Evolutionary conservation across 2,113 vertebrate genomes (phyloP).

Genomic region (Oplegnathus fasciatus): DNA sequence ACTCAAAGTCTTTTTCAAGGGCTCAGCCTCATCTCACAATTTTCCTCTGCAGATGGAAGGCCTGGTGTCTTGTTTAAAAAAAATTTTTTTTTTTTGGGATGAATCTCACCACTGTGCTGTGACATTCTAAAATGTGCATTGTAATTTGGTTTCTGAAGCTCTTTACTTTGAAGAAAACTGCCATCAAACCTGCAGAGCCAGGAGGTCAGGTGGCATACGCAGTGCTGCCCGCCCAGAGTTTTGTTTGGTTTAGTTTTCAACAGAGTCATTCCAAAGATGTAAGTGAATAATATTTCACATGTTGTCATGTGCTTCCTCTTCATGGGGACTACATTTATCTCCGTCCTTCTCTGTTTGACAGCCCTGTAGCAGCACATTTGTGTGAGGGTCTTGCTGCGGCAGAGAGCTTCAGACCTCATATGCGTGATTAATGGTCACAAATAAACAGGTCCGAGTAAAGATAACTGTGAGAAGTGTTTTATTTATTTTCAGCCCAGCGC

Average conservation of each 20-base stretch:
- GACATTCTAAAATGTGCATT: neutral
- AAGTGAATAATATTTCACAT: slow-evolving; percentile 64
- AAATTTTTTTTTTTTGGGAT: neutral
- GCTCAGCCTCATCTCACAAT: neutral
- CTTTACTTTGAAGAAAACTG: neutral
- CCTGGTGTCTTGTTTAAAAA: neutral
- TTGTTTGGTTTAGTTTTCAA: slow-evolving; percentile 55
- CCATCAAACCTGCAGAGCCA: neutral
- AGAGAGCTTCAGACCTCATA: neutral
- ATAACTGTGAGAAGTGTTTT: slow-evolving; percentile 67
- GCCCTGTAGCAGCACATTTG: neutral
- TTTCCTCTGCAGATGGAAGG: neutral
- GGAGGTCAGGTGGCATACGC: slow-evolving; percentile 30
- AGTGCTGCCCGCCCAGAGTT: neutral
- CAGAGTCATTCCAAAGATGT: slow-evolving; percentile 58
- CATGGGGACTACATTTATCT: slow-evolving; percentile 64
- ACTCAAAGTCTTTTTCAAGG: neutral
- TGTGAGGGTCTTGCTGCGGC: neutral
- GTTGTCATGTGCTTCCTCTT: slow-evolving; percentile 66
- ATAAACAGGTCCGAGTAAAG: slow-evolving; percentile 64
- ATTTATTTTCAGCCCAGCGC: slow-evolving; percentile 62
- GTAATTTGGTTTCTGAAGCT: neutral
- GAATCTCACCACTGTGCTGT: neutral
- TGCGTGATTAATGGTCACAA: slow-evolving; percentile 72
- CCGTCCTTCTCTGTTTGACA: slow-evolving; percentile 67